Evolutionary conservation across 2,797 vertebrate species (phyloP).

Genomic region (Sebastes paucispinis): DNA sequence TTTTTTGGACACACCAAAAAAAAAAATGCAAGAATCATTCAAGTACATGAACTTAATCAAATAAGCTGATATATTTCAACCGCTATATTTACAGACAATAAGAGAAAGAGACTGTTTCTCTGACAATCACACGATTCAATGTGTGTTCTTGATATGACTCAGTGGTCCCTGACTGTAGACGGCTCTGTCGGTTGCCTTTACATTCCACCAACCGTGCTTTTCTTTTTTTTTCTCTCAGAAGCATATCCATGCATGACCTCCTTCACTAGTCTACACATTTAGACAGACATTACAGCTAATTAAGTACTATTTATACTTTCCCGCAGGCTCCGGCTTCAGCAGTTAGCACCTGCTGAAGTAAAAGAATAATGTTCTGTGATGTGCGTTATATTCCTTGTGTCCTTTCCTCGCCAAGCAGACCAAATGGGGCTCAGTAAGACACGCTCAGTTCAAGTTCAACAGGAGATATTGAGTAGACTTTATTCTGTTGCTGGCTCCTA

Average conservation of each 20-base stretch:
- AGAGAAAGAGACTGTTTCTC: not conserved
- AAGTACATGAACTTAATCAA: not conserved
- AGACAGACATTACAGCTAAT: conserved; percentile 15
- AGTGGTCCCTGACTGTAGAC: accelerated
- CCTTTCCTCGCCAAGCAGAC: too few species aligned
- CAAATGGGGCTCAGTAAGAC: too few species aligned
- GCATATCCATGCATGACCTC: conserved; percentile 10
- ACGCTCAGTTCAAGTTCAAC: too few species aligned
- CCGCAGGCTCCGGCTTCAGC: too few species aligned
- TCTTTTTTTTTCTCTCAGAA: not conserved
- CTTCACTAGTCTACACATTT: conserved; percentile 5
- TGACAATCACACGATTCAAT: accelerated
- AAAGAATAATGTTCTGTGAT: too few species aligned
- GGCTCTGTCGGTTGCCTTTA: too few species aligned
- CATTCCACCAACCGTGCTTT: not conserved
- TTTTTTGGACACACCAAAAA: not conserved
- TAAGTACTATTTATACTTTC: conserved; percentile 13
- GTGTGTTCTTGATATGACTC: not conserved
- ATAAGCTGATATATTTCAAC: not conserved
- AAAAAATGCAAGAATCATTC: not conserved
- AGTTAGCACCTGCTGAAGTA: too few species aligned
- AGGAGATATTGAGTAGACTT: too few species aligned
- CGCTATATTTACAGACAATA: not conserved
- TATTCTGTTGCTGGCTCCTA: too few species aligned
- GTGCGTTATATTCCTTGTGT: too few species aligned